Conservation (phyloP, 2,797 vertebrate species). For the Leptatherina wallacei region DNA sequence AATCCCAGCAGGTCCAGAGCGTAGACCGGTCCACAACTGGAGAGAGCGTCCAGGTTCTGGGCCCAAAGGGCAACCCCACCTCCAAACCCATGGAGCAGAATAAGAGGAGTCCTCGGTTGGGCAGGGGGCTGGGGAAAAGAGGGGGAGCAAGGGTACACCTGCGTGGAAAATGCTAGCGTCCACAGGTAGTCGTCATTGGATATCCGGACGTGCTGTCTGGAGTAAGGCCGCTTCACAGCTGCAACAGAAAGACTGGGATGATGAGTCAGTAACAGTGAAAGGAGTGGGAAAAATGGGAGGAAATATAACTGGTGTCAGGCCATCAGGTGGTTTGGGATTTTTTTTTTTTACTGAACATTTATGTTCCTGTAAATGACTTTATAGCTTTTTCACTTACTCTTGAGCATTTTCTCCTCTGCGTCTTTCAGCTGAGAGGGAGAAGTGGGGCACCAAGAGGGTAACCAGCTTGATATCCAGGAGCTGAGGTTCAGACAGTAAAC, state of each 20-base stretch:
- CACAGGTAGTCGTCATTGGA: slow-evolving; percentile 90
- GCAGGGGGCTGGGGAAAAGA: neutral
- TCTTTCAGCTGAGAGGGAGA: slow-evolving; percentile 90
- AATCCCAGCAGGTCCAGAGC: slow-evolving; percentile 93
- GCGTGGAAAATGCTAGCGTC: slow-evolving; percentile 86
- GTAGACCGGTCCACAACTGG: slow-evolving; percentile 85
- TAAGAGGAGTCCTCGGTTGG: slow-evolving; percentile 81
- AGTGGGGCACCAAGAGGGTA: slow-evolving; percentile 95
- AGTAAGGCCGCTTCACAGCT: slow-evolving; percentile 88
- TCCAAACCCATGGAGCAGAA: slow-evolving; percentile 94
- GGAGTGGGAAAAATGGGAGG: neutral
- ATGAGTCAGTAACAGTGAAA: neutral
- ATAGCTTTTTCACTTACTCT: slow-evolving; percentile 83
- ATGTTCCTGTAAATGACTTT: neutral
- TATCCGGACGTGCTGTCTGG: slow-evolving; percentile 86
- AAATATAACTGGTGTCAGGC: neutral
- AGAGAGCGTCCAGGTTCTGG: slow-evolving; percentile 91
- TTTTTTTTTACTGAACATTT: neutral
- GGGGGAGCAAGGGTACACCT: slow-evolving; percentile 6
- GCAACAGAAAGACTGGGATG: slow-evolving; percentile 16
- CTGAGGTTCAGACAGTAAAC: slow-evolving; percentile 55
- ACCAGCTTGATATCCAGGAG: slow-evolving; percentile 91
- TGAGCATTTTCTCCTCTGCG: slow-evolving; percentile 93
- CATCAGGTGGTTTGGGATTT: neutral
- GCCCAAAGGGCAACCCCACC: slow-evolving; percentile 93